Conservation (phyloP, 2,888 invertebrate genomes). For the Synanthedon myopaeformis region DNA sequence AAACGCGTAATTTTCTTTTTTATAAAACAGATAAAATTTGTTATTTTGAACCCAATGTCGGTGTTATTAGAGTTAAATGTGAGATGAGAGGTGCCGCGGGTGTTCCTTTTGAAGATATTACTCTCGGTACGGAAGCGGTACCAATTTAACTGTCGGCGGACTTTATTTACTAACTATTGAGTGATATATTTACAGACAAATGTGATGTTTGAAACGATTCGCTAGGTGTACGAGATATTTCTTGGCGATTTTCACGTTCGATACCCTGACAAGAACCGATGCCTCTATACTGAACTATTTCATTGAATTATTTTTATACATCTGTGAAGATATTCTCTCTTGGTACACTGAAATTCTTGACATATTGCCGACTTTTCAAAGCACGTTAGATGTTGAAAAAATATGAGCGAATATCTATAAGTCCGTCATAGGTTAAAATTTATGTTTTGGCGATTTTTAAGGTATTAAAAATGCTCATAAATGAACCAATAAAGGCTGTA, state of each 20-base stretch:
- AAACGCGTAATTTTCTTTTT: conserved; percentile 19
- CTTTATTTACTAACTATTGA: conserved; percentile 44
- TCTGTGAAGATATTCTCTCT: background rate
- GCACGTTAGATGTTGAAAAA: background rate
- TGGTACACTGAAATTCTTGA: background rate
- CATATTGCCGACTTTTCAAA: background rate
- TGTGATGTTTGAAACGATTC: conserved; percentile 35
- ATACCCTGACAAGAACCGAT: conserved; percentile 10
- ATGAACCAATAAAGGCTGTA: no score
- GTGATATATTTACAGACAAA: conserved; percentile 53
- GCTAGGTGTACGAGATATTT: conserved; percentile 15
- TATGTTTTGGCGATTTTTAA: no score
- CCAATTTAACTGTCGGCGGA: conserved; percentile 49
- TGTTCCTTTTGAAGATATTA: conserved; percentile 24
- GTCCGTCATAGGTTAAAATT: background rate
- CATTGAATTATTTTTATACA: conserved; percentile 6
- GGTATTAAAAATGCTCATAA: no score
- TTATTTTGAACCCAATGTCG: conserved; percentile 16
- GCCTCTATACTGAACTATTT: conserved; percentile 4
- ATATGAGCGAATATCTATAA: background rate
- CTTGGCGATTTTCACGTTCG: conserved; percentile 20
- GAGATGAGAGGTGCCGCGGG: conserved; percentile 6
- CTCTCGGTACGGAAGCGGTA: conserved; percentile 38
- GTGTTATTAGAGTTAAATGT: conserved; percentile 16
- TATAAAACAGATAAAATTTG: conserved; percentile 7